These are phyloP conservation scores for Gobius niger DNA, from an alignment of 2,113 vertebrate species.

Conservation along the genomic window DNA sequence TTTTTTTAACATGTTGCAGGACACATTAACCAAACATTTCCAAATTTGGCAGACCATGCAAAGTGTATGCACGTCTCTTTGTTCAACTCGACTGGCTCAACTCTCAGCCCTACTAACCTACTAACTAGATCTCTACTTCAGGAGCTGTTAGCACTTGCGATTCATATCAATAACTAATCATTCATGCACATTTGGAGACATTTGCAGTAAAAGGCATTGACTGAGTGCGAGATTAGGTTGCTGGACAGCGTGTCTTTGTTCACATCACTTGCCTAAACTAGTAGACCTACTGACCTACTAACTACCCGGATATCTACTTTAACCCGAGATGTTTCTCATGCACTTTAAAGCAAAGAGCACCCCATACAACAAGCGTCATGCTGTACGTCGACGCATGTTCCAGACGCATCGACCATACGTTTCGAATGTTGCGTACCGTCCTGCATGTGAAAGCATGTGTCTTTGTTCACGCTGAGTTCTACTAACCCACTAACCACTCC, in stretches of 20 bases:
- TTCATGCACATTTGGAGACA: neutral
- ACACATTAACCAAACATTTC: neutral
- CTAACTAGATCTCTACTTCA: constrained; percentile 3
- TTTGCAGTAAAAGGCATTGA: neutral
- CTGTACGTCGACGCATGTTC: neutral
- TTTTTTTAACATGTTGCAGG: neutral
- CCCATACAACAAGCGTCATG: neutral
- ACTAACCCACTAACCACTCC: neutral
- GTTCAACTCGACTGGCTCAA: constrained; percentile 27
- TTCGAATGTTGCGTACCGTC: neutral
- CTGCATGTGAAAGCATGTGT: neutral
- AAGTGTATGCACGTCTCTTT: constrained; percentile 36
- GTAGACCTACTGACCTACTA: constrained; percentile 10
- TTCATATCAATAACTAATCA: neutral
- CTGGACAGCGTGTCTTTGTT: neutral
- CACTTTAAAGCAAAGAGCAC: neutral
- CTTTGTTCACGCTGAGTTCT: neutral
- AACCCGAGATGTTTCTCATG: neutral
- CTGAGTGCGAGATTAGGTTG: neutral
- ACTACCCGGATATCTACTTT: neutral
- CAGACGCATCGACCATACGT: neutral
- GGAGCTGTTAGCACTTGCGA: neutral
- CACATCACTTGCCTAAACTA: neutral
- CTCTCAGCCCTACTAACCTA: constrained; percentile 18
- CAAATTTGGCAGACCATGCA: neutral